Evolutionary conservation across 1,140 invertebrate species (phyloP), one percentile per base, ranked within the genome.

Genomic region (Papilio xuthus): DNA sequence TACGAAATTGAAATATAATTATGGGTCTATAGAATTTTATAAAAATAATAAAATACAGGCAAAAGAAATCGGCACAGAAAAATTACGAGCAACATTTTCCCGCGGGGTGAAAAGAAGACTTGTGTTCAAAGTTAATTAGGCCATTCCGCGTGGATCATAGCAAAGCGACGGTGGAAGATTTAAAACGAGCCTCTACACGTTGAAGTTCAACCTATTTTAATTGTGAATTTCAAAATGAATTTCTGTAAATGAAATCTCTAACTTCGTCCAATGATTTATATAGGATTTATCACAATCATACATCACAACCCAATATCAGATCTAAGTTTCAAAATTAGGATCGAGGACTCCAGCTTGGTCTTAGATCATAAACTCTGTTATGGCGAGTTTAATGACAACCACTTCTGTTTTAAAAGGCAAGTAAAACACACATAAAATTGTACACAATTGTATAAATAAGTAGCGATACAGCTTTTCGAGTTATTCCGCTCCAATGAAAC

Each of bases 401-500:
- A 18, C 13, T 15, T 18, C 18, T 47, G 50, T 53, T 20, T 53
- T 53, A n/a, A 53, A 53, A 15, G 8, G 0, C 26, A 2, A 13
- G 28, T 6, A 67, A 67, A 18, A 67, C 60, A 67, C 60, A 26
- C 13, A 18, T 67, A 26, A 15, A 28, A 67, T 67, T 67, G 60
- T 13, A 32, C 26, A 67, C 60, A 53, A 53, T 53, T 53, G 20
- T 53, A 53, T 53, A 20, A 20, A 18, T 0, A 28, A 15, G 26
- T 15, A 67, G 26, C 26, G 26, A 67, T 67, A 67, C 26, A 67
- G 26, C 26, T 67, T 20, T 15, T 67, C 60, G 60, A 80, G 80
- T 82, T 83, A 83, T 78, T 76, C 83, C 82, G 80, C 79, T 86
- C 86, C 84, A 87, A 86, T 87, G 86, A 88, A 85, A 83, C 63